phyloP scores from a whole-genome alignment of 2,797 vertebrate species.

The Sebastes trivittatus region DNA sequence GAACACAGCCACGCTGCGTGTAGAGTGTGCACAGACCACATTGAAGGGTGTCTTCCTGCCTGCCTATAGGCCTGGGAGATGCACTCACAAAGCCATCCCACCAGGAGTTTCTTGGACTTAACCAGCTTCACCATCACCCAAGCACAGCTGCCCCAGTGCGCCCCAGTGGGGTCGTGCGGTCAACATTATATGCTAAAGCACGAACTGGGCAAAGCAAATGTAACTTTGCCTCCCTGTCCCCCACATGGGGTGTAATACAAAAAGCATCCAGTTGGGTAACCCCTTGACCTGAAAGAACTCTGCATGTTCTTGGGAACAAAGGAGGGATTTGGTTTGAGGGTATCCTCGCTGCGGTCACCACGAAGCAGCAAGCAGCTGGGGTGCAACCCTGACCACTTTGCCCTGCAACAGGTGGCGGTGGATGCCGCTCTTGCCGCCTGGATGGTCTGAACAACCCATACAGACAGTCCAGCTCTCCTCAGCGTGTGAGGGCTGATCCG shows the following conservation, averaged over 20 bases:
- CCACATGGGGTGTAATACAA: too few species aligned
- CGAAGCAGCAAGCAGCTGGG: too few species aligned
- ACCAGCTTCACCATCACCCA: background rate
- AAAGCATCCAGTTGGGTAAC: too few species aligned
- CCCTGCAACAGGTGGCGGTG: background rate
- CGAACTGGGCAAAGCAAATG: too few species aligned
- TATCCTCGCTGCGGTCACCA: too few species aligned
- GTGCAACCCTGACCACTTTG: background rate
- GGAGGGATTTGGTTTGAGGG: too few species aligned
- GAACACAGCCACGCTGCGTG: background rate
- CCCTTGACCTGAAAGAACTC: too few species aligned
- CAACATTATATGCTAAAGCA: too few species aligned
- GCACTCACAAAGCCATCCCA: background rate
- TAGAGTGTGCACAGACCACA: background rate
- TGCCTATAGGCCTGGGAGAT: background rate
- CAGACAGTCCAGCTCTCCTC: background rate
- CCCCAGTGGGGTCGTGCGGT: background rate
- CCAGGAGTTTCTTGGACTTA: background rate
- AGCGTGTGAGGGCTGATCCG: background rate
- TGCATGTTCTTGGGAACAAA: too few species aligned
- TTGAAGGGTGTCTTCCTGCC: background rate
- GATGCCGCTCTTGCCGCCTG: background rate
- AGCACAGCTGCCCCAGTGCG: background rate
- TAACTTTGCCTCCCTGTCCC: too few species aligned
- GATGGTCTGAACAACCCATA: background rate